Percentiles rank a stretch among this genome's conserved stretches.
Conservation (phyloP, 2,888 invertebrate genomes). For the Eueremaeus valkanovi region DNA sequence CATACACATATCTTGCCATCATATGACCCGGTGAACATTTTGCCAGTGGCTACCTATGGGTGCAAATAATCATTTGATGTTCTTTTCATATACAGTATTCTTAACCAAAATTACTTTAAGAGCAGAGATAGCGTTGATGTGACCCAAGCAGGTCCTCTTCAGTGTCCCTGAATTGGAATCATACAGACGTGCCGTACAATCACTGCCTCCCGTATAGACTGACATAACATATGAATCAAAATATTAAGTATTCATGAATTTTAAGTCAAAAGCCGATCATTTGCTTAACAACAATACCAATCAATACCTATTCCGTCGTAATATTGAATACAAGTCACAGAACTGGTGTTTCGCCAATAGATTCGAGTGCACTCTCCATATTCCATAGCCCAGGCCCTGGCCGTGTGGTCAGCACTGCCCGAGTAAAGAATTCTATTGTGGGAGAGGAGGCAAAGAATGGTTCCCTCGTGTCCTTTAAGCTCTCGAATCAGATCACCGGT, state of each 20-base stretch:
- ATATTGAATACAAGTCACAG: slow-evolving; percentile 55
- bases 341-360: slow-evolving; percentile 55
- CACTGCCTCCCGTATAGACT: slow-evolving; percentile 56
- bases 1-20: slow-evolving; percentile 54
- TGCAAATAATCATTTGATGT: background rate
- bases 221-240: too few relatives aligned
- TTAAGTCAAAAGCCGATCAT: too few relatives aligned
- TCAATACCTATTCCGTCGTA: slow-evolving; percentile 54
- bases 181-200: slow-evolving; percentile 52
- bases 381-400: slow-evolving; percentile 57
- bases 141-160: slow-evolving; percentile 53
- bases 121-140: slow-evolving; percentile 52
- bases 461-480: slow-evolving; percentile 54
- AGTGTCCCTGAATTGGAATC: slow-evolving; percentile 55
- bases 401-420: slow-evolving; percentile 56
- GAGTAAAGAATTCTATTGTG: slow-evolving; percentile 56
- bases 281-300: too few relatives aligned
- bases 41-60: slow-evolving; percentile 52
- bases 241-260: too few relatives aligned
- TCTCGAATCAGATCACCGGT: slow-evolving; percentile 53
- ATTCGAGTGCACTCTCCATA: slow-evolving; percentile 56
- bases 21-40: slow-evolving; percentile 54
- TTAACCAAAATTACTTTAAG: slow-evolving; percentile 54
- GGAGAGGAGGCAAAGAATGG: slow-evolving; percentile 55
- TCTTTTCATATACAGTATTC: too few relatives aligned